Evolutionary conservation across 2,797 vertebrate species (phyloP), one percentile per base, ranked within the genome.

Genomic region (Petrocephalus schoutedeni): DNA sequence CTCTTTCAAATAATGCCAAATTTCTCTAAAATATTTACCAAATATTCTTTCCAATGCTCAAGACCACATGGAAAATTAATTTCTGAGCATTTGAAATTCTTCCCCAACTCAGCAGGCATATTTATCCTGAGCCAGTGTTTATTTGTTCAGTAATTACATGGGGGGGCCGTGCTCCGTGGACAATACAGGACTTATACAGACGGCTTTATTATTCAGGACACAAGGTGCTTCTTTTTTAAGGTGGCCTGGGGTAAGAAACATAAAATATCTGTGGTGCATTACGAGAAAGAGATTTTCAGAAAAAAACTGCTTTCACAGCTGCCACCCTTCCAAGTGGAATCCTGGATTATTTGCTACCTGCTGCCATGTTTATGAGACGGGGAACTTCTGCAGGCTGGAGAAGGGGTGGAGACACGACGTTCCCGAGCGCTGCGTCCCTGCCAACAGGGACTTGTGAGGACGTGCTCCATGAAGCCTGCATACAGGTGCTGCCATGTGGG

Each of bases 21-120:
- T 93, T 94, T 91, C 92, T 85, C 88, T 89, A 94, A 95, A 97
- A 96, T 95, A 96, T 95, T 94, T 92, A 93, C 93, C 90, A 90
- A 91, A 95, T 94, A 93, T 92, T 91, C 95, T 94, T 94, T 93
- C 94, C 86, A 94, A 94, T 93, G 45, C 90, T 92, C 91, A 91
- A 93, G 93, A 91, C 91, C 88, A 91, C 91, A 93, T 92, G 93
- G 94, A 96, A 97, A 96, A 95, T 92, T 92, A 94, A 94, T 94
- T 93, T 88, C 32, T 91, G 88, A 86, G 91, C 92, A 91, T 94
- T 93, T 92, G 89, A 89, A 93, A 94, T 94, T 95, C 93, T 91
- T 94, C 90, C 92, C 90, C 92, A 91, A 92, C 94, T 93, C 32
- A 90, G 87, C 88, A 19, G 88, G 87, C 89, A 93, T 90, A 90